A percentile compares a stretch with the other conserved stretches of the same genome.
Evolutionary conservation across 2,888 invertebrate species (phyloP).

Genomic region (Macaria liturata): DNA sequence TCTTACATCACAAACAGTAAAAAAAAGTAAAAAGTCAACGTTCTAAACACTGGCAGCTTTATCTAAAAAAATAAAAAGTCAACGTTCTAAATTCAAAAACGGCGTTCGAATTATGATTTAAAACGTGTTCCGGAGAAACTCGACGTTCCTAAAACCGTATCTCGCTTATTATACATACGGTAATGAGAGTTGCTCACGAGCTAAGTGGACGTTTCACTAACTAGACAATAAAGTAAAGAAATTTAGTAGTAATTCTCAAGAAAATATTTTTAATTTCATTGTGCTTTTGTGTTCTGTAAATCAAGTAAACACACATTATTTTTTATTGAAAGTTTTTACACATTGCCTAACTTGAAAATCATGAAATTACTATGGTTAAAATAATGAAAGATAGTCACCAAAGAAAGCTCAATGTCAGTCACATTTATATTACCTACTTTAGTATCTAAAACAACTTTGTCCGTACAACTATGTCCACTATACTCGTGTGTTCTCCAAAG

Average conservation of each 20-base stretch:
- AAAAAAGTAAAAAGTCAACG: conserved; percentile 18
- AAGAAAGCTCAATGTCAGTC: too few relatives aligned
- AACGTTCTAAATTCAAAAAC: conserved; percentile 79
- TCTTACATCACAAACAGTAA: conserved; percentile 17
- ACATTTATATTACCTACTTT: too few relatives aligned
- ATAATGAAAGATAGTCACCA: too few relatives aligned
- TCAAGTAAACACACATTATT: too few relatives aligned
- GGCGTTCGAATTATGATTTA: conserved; percentile 82
- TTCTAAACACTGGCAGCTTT: conserved; percentile 28
- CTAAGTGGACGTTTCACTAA: conserved; percentile 51
- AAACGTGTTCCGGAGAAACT: conserved; percentile 83
- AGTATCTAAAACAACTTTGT: too few relatives aligned
- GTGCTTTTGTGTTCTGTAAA: too few relatives aligned
- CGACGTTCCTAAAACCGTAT: conserved; percentile 78
- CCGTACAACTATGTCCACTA: conserved; percentile 54
- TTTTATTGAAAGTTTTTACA: too few relatives aligned
- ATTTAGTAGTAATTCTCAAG: too few relatives aligned
- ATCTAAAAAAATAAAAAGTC: conserved; percentile 63
- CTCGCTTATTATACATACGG: conserved; percentile 73
- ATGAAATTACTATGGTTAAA: too few relatives aligned
- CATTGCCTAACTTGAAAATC: too few relatives aligned
- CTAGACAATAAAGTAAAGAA: too few relatives aligned
- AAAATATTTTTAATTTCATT: too few relatives aligned
- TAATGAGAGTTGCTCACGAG: conserved; percentile 67
- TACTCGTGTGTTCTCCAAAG: conserved; percentile 66